Base-by-base conservation (phyloP, 2,888 invertebrate genomes). In the Agonopterix arenella region DNA sequence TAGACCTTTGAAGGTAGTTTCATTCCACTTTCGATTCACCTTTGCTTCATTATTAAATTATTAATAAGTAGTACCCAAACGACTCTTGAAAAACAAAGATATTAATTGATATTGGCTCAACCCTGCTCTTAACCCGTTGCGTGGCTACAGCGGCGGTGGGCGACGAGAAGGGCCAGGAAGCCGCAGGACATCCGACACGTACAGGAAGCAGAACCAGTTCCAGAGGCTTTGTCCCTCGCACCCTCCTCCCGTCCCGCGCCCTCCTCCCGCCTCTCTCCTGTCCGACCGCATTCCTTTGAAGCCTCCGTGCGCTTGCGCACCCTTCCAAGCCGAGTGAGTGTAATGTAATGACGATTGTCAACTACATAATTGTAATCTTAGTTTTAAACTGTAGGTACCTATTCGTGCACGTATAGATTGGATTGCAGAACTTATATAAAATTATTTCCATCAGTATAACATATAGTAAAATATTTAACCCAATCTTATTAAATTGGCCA, bases 181-280 rank as follows among this genome's bases (percentile, higher is more conserved):
- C 89, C 89, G 88, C 88, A 88, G 89, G 89, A 89, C 89, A 89
- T 89, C 89, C 89, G 89, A 89, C 86, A 88, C 89, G 85, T 84
- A 89, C 89, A 89, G 89, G 89, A 89, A 89, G 86, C 85, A 78
- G 73, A 89, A 88, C 89, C 85, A 84, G 88, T 89, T 84, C 70
- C 79, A 73, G 72, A 76, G 79, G 75, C 83, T 84, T 85, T 84
- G 85, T 86, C 84, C 86, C 84, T 80, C 79, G 60, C 81, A 73
- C 71, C 77, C 81, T 77, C 69, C 57, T 62, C 52, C 72, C 64
- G 69, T 66, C 64, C 68, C 68, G 66, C 66, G 68, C 58, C 60
- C 60, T 64, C 68, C 55, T 62, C 47, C 52, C 51, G 44, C 54
- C 53, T 52, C 62, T 28, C 72, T 66, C 70, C 70, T 60, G 73